Evolutionary conservation across 2,888 invertebrate genomes (phyloP).

Genomic region (Caenorhabditis zanzibari): DNA sequence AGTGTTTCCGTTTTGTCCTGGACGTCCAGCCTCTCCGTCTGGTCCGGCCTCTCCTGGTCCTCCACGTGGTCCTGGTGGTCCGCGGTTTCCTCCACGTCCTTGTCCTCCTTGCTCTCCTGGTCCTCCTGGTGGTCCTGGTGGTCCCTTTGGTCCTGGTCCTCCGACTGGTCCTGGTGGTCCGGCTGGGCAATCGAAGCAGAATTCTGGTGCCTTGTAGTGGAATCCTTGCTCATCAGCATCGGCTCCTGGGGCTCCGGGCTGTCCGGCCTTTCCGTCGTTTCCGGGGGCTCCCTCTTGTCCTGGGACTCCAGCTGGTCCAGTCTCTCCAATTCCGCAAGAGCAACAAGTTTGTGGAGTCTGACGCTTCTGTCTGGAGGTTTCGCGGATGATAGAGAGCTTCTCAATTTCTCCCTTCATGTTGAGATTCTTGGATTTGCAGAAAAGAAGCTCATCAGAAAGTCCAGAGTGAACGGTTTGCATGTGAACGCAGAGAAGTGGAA

Average conservation of each 20-base stretch:
- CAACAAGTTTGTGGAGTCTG: constrained; percentile 63
- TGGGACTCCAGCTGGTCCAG: constrained; percentile 70
- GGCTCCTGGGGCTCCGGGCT: constrained; percentile 68
- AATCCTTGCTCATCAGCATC: constrained; percentile 67
- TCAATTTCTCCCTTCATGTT: constrained; percentile 64
- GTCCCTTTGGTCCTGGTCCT: constrained; percentile 74
- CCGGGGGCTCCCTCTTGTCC: constrained; percentile 69
- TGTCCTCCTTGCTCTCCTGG: constrained; percentile 65
- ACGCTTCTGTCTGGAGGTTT: constrained; percentile 62
- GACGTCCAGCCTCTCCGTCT: constrained; percentile 70
- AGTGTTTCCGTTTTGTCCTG: constrained; percentile 68
- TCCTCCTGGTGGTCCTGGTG: constrained; percentile 71
- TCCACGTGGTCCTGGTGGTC: constrained; percentile 71
- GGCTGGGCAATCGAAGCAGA: constrained; percentile 67
- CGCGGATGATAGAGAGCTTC: constrained; percentile 48
- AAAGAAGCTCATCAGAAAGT: constrained; percentile 78
- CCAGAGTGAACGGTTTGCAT: constrained; percentile 79
- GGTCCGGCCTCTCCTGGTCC: constrained; percentile 70
- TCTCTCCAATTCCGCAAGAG: constrained; percentile 66
- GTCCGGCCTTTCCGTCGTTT: constrained; percentile 64
- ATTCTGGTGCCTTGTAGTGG: constrained; percentile 59
- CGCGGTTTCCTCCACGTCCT: constrained; percentile 67
- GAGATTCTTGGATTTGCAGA: constrained; percentile 72
- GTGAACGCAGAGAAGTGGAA: constrained; percentile 74
- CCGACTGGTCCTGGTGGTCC: constrained; percentile 75